Conservation (phyloP, 2,113 vertebrate genomes). For the Hemiprocne comata region DNA sequence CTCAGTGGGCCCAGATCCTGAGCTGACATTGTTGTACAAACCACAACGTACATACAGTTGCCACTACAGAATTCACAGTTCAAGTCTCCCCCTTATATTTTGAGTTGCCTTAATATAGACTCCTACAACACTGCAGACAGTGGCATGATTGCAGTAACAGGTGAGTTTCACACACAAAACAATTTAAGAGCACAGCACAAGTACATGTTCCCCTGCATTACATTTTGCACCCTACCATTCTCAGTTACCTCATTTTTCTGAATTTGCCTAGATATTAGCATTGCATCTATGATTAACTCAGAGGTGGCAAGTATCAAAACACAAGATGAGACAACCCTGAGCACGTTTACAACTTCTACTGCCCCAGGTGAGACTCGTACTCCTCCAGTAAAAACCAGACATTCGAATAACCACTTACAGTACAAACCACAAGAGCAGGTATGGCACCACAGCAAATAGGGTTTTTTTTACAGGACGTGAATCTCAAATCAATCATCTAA, state of each 20-base stretch:
- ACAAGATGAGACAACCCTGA: not conserved
- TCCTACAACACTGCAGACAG: fast-evolving
- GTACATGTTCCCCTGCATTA: not conserved
- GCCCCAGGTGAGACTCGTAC: not conserved
- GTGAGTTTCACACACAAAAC: not conserved
- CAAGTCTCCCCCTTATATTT: not conserved
- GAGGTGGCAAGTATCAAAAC: not conserved
- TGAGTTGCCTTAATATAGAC: not conserved
- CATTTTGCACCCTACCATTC: not conserved
- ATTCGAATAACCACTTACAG: not conserved
- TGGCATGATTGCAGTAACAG: not conserved
- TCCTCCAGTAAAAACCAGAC: not conserved
- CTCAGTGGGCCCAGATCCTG: not conserved
- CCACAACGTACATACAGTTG: not conserved
- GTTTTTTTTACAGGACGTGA: not conserved
- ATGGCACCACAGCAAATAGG: not conserved
- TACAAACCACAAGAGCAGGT: not conserved
- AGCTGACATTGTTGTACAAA: not conserved
- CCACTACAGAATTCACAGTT: not conserved
- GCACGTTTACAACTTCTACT: fast-evolving
- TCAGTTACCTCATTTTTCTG: not conserved
- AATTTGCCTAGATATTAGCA: not conserved
- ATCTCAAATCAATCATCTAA: not conserved
- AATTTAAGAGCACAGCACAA: not conserved
- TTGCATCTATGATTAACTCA: not conserved